Percentiles rank a stretch among this genome's conserved stretches.
These are phyloP conservation scores for Poeciliopsis turneri DNA, from an alignment of 2,797 vertebrate genomes.

Conservation along the genomic window DNA sequence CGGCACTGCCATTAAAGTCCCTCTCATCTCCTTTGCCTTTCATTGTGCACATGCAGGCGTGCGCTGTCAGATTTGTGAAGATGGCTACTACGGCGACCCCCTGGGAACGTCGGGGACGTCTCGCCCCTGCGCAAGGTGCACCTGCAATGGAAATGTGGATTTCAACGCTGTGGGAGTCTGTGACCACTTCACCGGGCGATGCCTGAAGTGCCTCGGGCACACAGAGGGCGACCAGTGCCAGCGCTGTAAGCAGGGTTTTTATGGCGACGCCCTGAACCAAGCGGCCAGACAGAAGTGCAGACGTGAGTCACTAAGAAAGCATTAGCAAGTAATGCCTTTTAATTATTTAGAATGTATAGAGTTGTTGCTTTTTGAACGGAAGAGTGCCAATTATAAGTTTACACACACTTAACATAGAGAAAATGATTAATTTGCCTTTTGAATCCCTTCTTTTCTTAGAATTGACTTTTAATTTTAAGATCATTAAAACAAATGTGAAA, in stretches of 20 bases:
- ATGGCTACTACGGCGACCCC: slow-evolving; percentile 91
- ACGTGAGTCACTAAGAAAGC: slow-evolving; percentile 76
- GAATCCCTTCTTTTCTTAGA: neutral
- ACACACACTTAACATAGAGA: neutral
- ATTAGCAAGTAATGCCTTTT: neutral
- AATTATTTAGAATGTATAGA: neutral
- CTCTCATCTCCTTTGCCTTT: slow-evolving; percentile 16
- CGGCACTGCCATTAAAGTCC: slow-evolving; percentile 7
- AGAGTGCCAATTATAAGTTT: neutral
- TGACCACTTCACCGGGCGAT: slow-evolving; percentile 83
- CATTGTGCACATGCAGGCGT: slow-evolving; percentile 74
- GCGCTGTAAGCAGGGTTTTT: slow-evolving; percentile 84
- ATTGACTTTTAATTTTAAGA: neutral
- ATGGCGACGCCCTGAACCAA: slow-evolving; percentile 80
- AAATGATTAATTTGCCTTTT: neutral
- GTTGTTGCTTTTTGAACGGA: neutral
- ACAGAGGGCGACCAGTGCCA: slow-evolving; percentile 86
- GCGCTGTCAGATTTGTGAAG: slow-evolving; percentile 90
- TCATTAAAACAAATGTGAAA: neutral
- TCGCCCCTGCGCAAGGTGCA: slow-evolving; percentile 82
- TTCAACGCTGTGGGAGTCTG: slow-evolving; percentile 89
- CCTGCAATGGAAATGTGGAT: slow-evolving; percentile 88
- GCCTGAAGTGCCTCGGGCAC: slow-evolving; percentile 88
- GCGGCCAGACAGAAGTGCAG: slow-evolving; percentile 76
- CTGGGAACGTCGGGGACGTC: slow-evolving; percentile 78